Evolutionary conservation across 2,113 vertebrate species (phyloP).

Genomic region (Amphiprion ocellaris): DNA sequence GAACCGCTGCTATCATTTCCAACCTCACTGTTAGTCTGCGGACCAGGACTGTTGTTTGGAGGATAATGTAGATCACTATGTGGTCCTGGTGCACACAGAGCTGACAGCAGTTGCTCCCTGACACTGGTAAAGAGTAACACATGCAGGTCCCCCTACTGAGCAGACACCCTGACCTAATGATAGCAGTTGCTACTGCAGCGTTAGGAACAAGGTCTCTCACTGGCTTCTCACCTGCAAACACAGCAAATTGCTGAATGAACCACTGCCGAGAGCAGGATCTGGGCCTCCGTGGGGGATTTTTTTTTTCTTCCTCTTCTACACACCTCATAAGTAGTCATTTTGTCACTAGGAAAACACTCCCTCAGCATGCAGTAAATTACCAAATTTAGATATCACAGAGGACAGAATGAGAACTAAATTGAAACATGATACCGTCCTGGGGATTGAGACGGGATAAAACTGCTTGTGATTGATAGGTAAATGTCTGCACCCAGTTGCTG

Average conservation of each 20-base stretch:
- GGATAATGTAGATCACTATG: background rate
- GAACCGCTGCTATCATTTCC: background rate
- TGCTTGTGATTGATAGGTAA: background rate
- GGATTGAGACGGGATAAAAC: background rate
- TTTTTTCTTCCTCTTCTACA: background rate
- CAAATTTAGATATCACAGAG: slow-evolving; percentile 4
- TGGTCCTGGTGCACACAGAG: background rate
- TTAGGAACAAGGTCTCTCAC: background rate
- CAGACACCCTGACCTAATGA: background rate
- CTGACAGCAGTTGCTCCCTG: background rate
- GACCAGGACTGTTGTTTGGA: too few relatives aligned
- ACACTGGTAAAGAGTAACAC: background rate
- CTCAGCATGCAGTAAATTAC: background rate
- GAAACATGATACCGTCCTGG: background rate
- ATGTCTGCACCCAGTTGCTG: background rate
- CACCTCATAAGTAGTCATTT: background rate
- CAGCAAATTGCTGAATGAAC: slow-evolving; percentile 13
- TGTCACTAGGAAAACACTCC: background rate
- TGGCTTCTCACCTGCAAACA: slow-evolving; percentile 6
- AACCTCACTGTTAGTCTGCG: background rate
- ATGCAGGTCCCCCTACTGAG: background rate
- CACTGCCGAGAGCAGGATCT: slow-evolving; percentile 9
- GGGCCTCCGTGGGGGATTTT: background rate
- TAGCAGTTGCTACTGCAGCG: background rate
- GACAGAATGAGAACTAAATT: background rate